Base-by-base conservation (phyloP, 2,888 invertebrate genomes). In the Callyntrura sp. region DNA sequence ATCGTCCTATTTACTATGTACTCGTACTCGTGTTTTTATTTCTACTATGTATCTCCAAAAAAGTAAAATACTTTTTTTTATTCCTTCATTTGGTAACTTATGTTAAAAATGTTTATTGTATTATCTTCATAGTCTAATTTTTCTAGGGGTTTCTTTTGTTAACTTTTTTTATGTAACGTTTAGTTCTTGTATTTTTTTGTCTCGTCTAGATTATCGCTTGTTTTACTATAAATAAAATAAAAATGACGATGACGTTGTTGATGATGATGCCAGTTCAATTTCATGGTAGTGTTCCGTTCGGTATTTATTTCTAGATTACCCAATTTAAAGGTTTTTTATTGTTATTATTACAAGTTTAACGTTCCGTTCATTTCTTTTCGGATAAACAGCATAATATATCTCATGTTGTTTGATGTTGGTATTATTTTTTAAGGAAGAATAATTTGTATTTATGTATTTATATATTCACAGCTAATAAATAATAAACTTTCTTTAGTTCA, bases 401-500 rank as follows among this genome's bases (percentile, higher is more conserved):
- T n/a, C n/a, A n/a, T n/a, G n/a, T n/a, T n/a, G n/a, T n/a, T n/a
- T n/a, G n/a, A n/a, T n/a, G n/a, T n/a, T n/a, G n/a, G n/a, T n/a
- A n/a, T n/a, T n/a, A n/a, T n/a, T n/a, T n/a, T n/a, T n/a, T n/a
- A n/a, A n/a, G n/a, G n/a, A n/a, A n/a, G 17, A 45, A 35, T 35
- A 8, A n/a, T 43, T 3, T 65, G 2, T 65, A 25, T 45, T 68
- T 68, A 68, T 12, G 6, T 68, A 17, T n/a, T 45, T 45, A 28
- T 17, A 2, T 78, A 78, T 78, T 78, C 78, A 78, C 78, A 78
- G 78, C 78, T 78, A 78, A 78, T 55, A 78, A 78, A 73, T 48
- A 73, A n/a, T n/a, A n/a, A n/a, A n/a, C n/a, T 51, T 55, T 28
- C 9, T 78, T 12, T 55, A 1, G 51, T 51, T 76, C 48, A 76